Evolutionary conservation across 1,140 invertebrate species (phyloP), one percentile per base, ranked within the genome.

Genomic region (Drosophila lacteicornis): DNA sequence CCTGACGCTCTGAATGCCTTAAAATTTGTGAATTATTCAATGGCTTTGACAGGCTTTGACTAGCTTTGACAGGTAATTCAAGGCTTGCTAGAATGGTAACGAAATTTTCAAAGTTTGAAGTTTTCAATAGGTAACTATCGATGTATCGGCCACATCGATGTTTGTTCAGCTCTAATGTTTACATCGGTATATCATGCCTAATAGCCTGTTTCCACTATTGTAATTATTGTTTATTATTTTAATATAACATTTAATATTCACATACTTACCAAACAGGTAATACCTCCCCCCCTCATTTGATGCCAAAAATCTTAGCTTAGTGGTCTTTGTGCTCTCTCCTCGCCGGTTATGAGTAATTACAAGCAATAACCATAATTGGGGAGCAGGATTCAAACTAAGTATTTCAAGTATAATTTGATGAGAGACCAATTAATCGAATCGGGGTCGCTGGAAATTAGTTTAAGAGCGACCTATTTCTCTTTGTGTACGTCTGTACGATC

Each of bases 391-490:
- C n/a, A n/a, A n/a, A n/a, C 38, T 4, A n/a, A 58, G 36, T 43
- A 58, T 58, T 61, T 66, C 57, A 38, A 66, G 42, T 47, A 43
- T 46, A 63, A 66, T 38, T 66, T 46, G 42, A 36, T 63, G 25
- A 30, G 33, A 30, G 19, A 38, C 42, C 63, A 67, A 67, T 63
- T 63, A 67, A 43, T 17, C 33, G 33, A 66, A 66, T 62, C 51
- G 40, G 8, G 42, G 63, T 27, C 63, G 59, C 30, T 62, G 12
- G 19, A 62, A 38, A 66, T 66, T 66, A 62, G 57, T 19, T 62
- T 67, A 47, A 67, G 58, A 38, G 58, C 43, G 58, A 33, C 63
- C 58, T 38, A 67, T 67, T 67, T 67, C 43, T 63, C 63, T 67
- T 67, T 67, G 63, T 67, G 63, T 67, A 67, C 6, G 42, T 12